Evolutionary conservation across 2,797 vertebrate genomes (phyloP).

Genomic region (Diglossa cyanea): DNA sequence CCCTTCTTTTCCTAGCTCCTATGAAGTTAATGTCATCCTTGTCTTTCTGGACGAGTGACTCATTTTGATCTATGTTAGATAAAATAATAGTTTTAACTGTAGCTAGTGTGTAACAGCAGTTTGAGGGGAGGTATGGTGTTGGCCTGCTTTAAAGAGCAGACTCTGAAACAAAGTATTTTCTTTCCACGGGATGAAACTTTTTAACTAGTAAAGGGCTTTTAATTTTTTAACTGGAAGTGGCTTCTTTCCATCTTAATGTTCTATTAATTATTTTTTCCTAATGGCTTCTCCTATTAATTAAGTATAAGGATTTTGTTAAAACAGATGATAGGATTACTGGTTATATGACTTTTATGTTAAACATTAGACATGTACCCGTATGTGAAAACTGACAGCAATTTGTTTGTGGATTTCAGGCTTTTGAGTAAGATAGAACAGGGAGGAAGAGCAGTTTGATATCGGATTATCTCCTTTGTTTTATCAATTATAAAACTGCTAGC

Average conservation of each 20-base stretch:
- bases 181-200: neutral
- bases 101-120: neutral
- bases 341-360: neutral
- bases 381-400: neutral
- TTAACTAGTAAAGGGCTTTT: neutral
- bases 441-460: neutral
- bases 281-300: neutral
- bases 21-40: neutral
- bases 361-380: neutral
- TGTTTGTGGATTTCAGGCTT: neutral
- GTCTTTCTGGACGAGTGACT: slow-evolving; percentile 11
- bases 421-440: neutral
- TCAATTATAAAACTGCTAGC: neutral
- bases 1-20: neutral
- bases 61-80: neutral
- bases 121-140: accelerated
- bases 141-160: neutral
- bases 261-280: neutral
- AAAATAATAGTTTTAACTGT: neutral
- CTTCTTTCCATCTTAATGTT: neutral
- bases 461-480: neutral
- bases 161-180: neutral
- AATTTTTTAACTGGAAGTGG: neutral
- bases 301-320: neutral
- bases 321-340: neutral